Conservation (phyloP, 1,140 invertebrate genomes). For the Drosophila leontia region DNA sequence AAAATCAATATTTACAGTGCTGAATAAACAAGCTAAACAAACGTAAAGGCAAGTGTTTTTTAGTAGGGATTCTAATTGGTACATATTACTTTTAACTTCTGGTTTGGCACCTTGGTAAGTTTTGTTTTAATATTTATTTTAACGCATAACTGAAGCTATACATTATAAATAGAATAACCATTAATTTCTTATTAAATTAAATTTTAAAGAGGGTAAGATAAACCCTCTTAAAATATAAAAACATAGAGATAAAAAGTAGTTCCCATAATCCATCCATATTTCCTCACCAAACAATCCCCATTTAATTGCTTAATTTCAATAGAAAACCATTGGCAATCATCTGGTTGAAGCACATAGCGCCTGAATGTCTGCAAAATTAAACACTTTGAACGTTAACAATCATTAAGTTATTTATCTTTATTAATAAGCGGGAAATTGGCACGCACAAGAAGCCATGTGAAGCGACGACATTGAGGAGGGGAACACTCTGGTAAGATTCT, state of each 20-base stretch:
- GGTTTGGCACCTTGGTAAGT: neutral
- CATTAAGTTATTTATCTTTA: conserved; percentile 84
- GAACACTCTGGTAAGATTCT: conserved; percentile 8
- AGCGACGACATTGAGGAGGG: conserved; percentile 35
- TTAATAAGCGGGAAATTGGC: conserved; percentile 83
- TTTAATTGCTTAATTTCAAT: conserved; percentile 51
- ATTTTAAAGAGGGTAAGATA: neutral
- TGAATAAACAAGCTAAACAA: neutral
- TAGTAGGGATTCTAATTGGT: conserved; percentile 1
- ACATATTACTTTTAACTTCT: neutral
- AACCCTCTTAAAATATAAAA: neutral
- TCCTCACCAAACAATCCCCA: neutral
- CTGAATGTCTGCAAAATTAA: conserved; percentile 71
- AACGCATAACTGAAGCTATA: too few relatives aligned
- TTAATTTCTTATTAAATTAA: too few relatives aligned
- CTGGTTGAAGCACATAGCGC: conserved; percentile 14
- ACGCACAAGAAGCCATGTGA: conserved; percentile 71
- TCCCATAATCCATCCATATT: neutral
- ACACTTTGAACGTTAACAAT: conserved; percentile 80
- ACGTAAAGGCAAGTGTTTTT: conserved; percentile 5
- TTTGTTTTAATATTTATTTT: neutral
- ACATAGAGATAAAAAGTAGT: neutral
- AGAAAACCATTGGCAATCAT: conserved; percentile 27
- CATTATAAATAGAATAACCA: too few relatives aligned
- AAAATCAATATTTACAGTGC: conserved; percentile 10